Evolutionary conservation across 1,140 invertebrate species (phyloP), one percentile per base, ranked within the genome.

Genomic region (Drosophila littoralis): DNA sequence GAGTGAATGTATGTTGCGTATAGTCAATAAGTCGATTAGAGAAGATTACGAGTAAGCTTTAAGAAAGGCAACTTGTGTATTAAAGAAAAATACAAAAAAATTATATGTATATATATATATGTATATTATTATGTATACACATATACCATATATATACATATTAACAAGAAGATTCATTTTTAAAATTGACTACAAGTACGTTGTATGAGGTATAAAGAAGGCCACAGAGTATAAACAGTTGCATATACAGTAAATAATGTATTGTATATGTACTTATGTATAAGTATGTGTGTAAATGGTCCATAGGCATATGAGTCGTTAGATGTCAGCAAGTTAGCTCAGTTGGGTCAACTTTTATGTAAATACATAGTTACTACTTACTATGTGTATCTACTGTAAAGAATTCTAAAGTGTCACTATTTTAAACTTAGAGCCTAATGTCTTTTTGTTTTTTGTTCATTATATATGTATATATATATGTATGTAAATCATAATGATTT

Each of bases 131-230:
- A 22, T 22, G 2, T 22, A 22, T 22, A 2, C 22, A 22, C 2
- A 22, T 22, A 22, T 2, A 22, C 22, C 22, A 28, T 28, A 28
- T 6, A 65, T 52, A 42, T 42, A 17, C 35, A 67, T 52, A 68
- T 40, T 48, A 54, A 55, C 33, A 60, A 58, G 13, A 68, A n/a
- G n/a, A 35, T 42, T 48, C 38, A 50, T 33, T 58, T 82, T 67
- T 83, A 80, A 88, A 86, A 88, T 88, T 88, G 84, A 89, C 84
- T 89, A 89, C 81, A 38, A 89, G 85, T 89, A 89, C 84, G 84
- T 90, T 89, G 64, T 89, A 90, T 89, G 84, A 89, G 84, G 84
- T 89, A 89, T 89, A 90, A 81, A 89, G 81, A 89, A 89, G 84
- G 84, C 84, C 84, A 89, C 84, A 90, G 83, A 88, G 83, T 88